Evolutionary conservation across 2,113 vertebrate species (phyloP).

Genomic region (Catharus bicknelli): DNA sequence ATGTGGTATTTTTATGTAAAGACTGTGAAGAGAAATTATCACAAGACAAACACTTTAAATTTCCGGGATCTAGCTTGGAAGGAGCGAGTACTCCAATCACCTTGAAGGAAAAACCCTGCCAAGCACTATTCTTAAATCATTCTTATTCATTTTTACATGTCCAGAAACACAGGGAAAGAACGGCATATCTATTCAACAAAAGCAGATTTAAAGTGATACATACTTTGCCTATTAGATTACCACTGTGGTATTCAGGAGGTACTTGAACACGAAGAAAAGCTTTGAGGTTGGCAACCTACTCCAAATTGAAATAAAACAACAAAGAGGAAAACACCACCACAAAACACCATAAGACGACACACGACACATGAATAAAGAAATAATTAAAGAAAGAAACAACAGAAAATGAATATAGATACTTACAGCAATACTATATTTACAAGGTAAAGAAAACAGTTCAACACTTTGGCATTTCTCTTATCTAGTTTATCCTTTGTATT

Average conservation of each 20-base stretch:
- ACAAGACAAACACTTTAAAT: neutral
- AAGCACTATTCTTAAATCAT: neutral
- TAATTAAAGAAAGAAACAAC: slow-evolving; percentile 35
- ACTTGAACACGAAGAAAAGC: slow-evolving; percentile 82
- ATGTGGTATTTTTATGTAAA: neutral
- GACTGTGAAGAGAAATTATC: neutral
- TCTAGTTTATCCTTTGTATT: neutral
- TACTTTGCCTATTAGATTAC: slow-evolving; percentile 86
- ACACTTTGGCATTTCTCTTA: neutral
- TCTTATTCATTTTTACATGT: neutral
- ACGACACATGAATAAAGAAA: slow-evolving; percentile 43
- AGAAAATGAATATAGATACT: slow-evolving; percentile 8
- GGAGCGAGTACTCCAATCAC: neutral
- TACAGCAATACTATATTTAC: neutral
- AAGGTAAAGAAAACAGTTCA: neutral
- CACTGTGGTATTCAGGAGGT: slow-evolving; percentile 84
- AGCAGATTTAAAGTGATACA: slow-evolving; percentile 61
- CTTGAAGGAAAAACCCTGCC: neutral
- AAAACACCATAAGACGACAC: slow-evolving; percentile 1
- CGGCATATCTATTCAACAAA: neutral
- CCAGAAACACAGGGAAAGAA: neutral
- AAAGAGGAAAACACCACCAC: slow-evolving; percentile 44
- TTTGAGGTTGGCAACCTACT: slow-evolving; percentile 74
- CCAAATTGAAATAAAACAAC: slow-evolving; percentile 61
- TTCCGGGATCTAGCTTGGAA: neutral